Percentiles rank a stretch among this genome's conserved stretches.
phyloP scores from a whole-genome alignment of 2,797 vertebrate species.

The Leptatherina wallacei region DNA sequence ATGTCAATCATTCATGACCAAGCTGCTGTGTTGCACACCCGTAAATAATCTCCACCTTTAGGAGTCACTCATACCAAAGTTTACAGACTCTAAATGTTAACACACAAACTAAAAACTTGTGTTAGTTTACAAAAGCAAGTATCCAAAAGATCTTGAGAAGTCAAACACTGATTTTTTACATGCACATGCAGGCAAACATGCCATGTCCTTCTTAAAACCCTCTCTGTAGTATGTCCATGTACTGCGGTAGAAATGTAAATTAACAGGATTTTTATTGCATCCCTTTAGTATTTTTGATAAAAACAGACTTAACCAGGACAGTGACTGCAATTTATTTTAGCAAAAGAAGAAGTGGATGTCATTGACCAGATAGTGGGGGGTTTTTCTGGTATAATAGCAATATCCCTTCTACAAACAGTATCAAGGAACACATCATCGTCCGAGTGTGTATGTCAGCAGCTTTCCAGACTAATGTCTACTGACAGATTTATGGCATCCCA shows the following conservation, averaged over 20 bases:
- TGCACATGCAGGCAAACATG: too few relatives aligned
- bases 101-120: neutral
- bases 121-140: constrained; percentile 18
- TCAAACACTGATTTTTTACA: neutral
- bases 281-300: neutral
- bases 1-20: neutral
- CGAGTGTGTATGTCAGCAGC: constrained; percentile 7
- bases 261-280: neutral
- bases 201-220: too few relatives aligned
- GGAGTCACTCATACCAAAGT: neutral
- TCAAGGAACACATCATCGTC: neutral
- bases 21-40: neutral
- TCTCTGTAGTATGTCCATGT: too few relatives aligned
- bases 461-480: constrained; percentile 16
- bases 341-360: neutral
- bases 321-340: neutral
- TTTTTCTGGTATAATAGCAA: neutral
- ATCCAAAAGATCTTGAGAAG: neutral
- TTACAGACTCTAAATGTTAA: constrained; percentile 22
- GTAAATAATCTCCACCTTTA: constrained; percentile 2
- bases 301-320: neutral
- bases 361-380: neutral
- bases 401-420: neutral
- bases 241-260: neutral
- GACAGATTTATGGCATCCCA: constrained; percentile 24